Evolutionary conservation across 2,888 invertebrate genomes (phyloP), one percentile per base, ranked within the genome.

Genomic region (Agrenia bidenticulata): DNA sequence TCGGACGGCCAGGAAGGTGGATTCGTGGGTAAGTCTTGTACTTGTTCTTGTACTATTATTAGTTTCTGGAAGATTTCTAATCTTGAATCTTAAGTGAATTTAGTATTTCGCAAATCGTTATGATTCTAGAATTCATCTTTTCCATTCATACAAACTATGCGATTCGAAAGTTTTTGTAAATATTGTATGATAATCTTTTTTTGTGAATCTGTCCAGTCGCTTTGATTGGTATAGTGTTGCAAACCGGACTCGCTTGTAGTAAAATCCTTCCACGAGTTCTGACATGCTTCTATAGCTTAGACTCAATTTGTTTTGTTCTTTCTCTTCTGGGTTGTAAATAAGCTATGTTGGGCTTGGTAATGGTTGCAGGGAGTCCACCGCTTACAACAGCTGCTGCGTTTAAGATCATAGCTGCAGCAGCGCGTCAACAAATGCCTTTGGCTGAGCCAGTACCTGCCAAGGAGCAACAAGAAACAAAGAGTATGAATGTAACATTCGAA

Each of bases 321-420:
- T 15, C 60, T 60, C 7, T 27, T 60, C 51, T 27, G 50, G 60
- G 54, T 51, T 51, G 23, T 51, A 51, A 51, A 23, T 15, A 19
- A 13, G 19, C 13, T 11, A 5, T 54, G 53, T 45, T 55, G 54
- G 55, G 62, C 56, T 56, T 62, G 56, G 56, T 62, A 55, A 55
- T 64, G 24, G 59, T 67, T 70, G 50, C 66, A 70, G 70, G 70
- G 21, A 67, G 66, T 63, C 67, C 70, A 57, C 62, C 66, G 23
- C 57, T 54, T 37, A 54, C 61, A 37, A 62, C 66, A 17, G 67
- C 66, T 32, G 66, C 70, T 23, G 39, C 54, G 55, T 57, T 59
- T 58, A 63, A 51, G 23, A 53, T 9, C 61, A 45, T n/a, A 26
- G 39, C 60, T 32, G 32, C 53, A 39, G 37, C 61, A 26, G 37